Evolutionary conservation across 2,888 invertebrate species (phyloP).

Genomic region (Andrena fulva): DNA sequence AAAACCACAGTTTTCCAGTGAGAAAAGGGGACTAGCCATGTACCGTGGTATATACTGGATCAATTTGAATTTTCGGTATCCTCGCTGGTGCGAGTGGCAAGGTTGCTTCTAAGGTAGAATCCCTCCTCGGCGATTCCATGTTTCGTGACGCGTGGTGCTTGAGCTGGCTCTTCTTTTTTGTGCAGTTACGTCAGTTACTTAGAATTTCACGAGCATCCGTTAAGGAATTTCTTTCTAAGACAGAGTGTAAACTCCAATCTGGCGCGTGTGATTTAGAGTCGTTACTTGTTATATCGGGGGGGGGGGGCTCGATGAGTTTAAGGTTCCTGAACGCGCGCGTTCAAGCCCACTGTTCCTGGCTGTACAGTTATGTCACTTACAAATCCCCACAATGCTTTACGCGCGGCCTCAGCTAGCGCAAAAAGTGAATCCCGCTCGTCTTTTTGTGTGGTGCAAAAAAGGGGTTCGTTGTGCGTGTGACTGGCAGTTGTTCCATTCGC

Average conservation of each 20-base stretch:
- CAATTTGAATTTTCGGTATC: too few relatives aligned
- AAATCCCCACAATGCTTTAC: neutral
- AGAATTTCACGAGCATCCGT: neutral
- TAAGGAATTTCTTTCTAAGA: neutral
- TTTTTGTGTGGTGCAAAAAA: neutral
- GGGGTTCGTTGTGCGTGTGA: neutral
- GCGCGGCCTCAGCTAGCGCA: neutral
- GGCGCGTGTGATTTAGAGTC: neutral
- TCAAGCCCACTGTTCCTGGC: too few relatives aligned
- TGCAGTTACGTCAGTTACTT: neutral
- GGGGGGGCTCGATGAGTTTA: too few relatives aligned
- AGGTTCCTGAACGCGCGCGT: too few relatives aligned
- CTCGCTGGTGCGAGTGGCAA: too few relatives aligned
- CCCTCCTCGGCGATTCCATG: too few relatives aligned
- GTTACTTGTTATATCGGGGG: too few relatives aligned
- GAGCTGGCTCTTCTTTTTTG: neutral
- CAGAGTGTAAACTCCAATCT: neutral
- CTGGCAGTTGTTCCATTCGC: neutral
- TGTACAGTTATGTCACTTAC: too few relatives aligned
- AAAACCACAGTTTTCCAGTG: neutral
- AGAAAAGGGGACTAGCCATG: neutral
- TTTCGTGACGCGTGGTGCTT: neutral
- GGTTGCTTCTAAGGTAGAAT: too few relatives aligned
- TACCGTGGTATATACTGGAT: too few relatives aligned
- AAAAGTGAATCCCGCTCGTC: constrained; percentile 12